Base-by-base conservation (phyloP, 2,888 invertebrate genomes). In the Trisateles emortualis region DNA sequence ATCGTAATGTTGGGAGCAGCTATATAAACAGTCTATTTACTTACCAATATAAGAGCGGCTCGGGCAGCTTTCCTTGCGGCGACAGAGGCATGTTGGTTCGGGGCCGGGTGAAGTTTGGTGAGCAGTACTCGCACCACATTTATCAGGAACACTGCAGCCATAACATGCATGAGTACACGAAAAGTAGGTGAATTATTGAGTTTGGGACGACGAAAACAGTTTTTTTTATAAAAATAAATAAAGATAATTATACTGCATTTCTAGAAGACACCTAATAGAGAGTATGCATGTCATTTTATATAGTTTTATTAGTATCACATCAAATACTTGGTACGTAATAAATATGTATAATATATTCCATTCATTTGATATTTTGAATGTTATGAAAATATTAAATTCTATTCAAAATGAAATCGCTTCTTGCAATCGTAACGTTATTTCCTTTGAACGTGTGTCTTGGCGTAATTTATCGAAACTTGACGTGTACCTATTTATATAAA, bases 1-100 rank as follows among this genome's bases (percentile, higher is more conserved):
- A 19, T 43, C 13, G 33, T 39, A 43, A 13, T 2, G 10, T 10
- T 29, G 14, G 8, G n/a, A 4, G 22, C 13, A 16, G 13, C 38
- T 8, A 26, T 6, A 26, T 8, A 26, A 26, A 26, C 8, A 26
- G 8, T 8, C 3, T 26, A 26, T 30, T 35, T 44, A 63, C 72
- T 79, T 80, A 93, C 95, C 77, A 96, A 87, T 63, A 96, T 95
- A 5, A 96, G 90, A 0, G 96, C 95, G 0, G 96, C 96, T 47
- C 96, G 87, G 0, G 95, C 94, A 0, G 96, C 96, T 74, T 96
- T 95, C 36, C 92, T 87, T 40, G 95, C 94, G 14, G 94, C 94
- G 30, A 92, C 68, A 0, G 94, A 94, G 0, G 94, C 93, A 0
- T 94, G 94, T 59, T 94, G 95, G 6, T 94, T 93, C 3, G 95